Evolutionary conservation across 2,888 invertebrate genomes (phyloP), one percentile per base, ranked within the genome.

Genomic region (Apodemia mormo): DNA sequence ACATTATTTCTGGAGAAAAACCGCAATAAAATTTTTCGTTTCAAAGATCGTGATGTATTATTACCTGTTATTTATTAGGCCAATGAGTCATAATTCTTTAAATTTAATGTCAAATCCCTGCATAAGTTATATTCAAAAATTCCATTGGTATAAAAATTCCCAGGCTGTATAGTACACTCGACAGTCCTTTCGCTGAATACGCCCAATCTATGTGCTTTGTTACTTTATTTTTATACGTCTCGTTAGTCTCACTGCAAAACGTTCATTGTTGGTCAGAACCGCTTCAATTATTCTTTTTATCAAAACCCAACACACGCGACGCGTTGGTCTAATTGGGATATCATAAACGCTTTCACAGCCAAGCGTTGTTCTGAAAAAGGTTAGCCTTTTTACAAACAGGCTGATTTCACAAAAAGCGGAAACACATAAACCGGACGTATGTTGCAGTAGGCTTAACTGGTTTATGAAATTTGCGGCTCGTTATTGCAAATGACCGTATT

Each of bases 321-420:
- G 61, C 33, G 61, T 33, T 68, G 45, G 68, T 40, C 52, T 65
- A 65, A 69, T 69, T 69, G 69, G 65, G 52, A 69, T 65, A 69
- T 54, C 65, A 69, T 69, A 49, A 68, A 68, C 54, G 69, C 54
- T 65, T 29, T 43, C 54, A 69, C 65, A 65, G 65, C 4, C 54
- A 40, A 54, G 52, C 54, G 66, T 14, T 30, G 69, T 8, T 37
- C 69, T 14, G 54, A 69, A 65, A 69, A 69, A 69, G 65, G 65
- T 40, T 30, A 65, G 69, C 37, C 65, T 43, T 64, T 64, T 68
- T 61, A 65, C 68, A 65, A 68, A 65, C 37, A 40, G 65, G 29
- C 54, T 33, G 68, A 65, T 33, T 52, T 33, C n/a, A 66, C 68
- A 68, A 68, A 68, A 68, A 68, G 65, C 68, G 68, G 54, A 54